Evolutionary conservation across 2,888 invertebrate genomes (phyloP), one percentile per base, ranked within the genome.

Genomic region (Pachliopta kotzebuea): DNA sequence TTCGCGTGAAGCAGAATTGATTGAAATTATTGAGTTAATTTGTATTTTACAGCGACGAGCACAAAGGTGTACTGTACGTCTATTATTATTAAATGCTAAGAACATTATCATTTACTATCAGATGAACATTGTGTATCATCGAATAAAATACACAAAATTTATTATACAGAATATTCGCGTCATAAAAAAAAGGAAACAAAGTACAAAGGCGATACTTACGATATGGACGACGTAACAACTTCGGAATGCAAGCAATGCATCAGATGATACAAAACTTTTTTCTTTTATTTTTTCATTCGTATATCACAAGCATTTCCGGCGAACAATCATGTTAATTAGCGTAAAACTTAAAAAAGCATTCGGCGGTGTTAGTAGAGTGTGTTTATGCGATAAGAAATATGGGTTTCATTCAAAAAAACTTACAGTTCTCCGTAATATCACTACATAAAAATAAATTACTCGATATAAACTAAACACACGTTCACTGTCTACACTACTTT

Each of bases 221-320:
- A 79, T 79, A 78, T 74, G 77, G 76, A 71, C 77, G 72, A 79
- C 86, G 88, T 84, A 89, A 86, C 84, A 79, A 80, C 79, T 81
- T 83, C 69, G 89, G 89, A 88, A 90, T 90, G 89, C 86, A 81
- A 70, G 70, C 65, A 74, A 72, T 74, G 75, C 75, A 75, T 73
- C 83, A 85, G 79, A 86, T 85, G 85, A 85, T 87, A 83, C 83
- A 76, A 83, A 83, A 84, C 79, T 78, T 84, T 87, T 87, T 85
- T 81, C 80, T 84, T 86, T 83, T 77, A 77, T 74, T 76, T 78
- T 64, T 81, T 84, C 80, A 83, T 76, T 74, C 72, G 76, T 72
- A 71, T 80, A 75, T 77, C 79, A 76, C 78, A 76, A 71, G 77
- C 80, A 75, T 85, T 87, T 89, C 85, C 88, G 86, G 85, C 76